A percentile compares a stretch with the other conserved stretches of the same genome.
Evolutionary conservation across 2,113 vertebrate species (phyloP).

Genomic region (Axis porcinus): DNA sequence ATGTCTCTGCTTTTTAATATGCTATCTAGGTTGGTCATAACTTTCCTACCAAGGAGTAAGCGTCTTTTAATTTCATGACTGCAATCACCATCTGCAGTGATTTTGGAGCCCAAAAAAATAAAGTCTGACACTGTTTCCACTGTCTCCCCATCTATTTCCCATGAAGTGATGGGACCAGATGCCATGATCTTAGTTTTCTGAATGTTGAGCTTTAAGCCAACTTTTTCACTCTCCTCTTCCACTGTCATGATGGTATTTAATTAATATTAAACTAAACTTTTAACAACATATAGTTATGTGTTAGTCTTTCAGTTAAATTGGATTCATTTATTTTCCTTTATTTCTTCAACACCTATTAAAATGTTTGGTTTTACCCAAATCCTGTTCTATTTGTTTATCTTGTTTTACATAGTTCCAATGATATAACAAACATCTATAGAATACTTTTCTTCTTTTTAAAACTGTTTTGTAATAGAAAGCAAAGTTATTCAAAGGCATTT

Average conservation of each 20-base stretch:
- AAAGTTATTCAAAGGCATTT: not conserved
- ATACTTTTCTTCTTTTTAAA: not conserved
- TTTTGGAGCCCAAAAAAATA: too few relatives aligned
- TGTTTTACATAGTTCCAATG: not conserved
- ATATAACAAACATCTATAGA: not conserved
- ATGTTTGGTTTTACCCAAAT: not conserved
- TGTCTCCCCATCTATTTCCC: too few relatives aligned
- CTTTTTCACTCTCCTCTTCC: too few relatives aligned
- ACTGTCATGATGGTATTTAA: not conserved
- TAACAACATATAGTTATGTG: not conserved
- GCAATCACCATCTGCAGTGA: too few relatives aligned
- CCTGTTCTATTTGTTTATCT: not conserved
- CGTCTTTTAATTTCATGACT: too few relatives aligned
- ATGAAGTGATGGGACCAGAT: too few relatives aligned
- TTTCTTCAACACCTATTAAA: not conserved
- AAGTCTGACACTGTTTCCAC: too few relatives aligned
- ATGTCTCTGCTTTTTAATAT: too few relatives aligned
- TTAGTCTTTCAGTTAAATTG: not conserved
- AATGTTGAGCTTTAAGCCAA: too few relatives aligned
- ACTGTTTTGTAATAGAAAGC: not conserved
- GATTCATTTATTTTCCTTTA: not conserved
- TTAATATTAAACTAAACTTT: constrained; percentile 19
- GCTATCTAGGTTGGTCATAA: too few relatives aligned
- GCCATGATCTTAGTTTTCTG: too few relatives aligned
- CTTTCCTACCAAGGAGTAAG: too few relatives aligned